These are phyloP conservation scores for Nemurella pictetii DNA, from an alignment of 2,888 invertebrate species.

Conservation along the genomic window DNA sequence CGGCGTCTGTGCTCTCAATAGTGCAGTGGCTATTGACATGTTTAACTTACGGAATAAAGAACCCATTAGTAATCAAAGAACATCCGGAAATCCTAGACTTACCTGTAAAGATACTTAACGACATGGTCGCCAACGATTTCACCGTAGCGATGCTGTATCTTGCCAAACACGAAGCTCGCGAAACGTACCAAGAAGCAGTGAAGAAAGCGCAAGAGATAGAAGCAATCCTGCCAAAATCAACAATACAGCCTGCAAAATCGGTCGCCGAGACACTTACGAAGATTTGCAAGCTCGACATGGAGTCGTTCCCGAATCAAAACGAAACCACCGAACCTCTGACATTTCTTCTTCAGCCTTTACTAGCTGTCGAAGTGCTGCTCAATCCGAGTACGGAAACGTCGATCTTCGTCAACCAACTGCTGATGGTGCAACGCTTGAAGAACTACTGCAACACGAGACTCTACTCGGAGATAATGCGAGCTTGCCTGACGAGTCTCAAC, in stretches of 20 bases:
- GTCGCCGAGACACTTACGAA: slow-evolving; percentile 64
- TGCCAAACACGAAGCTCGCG: slow-evolving; percentile 77
- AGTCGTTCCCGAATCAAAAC: slow-evolving; percentile 56
- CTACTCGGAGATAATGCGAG: slow-evolving; percentile 86
- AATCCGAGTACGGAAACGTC: slow-evolving; percentile 84
- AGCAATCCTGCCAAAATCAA: slow-evolving; percentile 6
- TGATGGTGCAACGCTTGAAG: slow-evolving; percentile 63
- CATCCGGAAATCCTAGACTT: slow-evolving; percentile 65
- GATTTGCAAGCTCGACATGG: slow-evolving; percentile 63
- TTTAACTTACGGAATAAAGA: slow-evolving; percentile 58
- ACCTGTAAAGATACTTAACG: slow-evolving; percentile 67
- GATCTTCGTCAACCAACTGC: slow-evolving; percentile 77
- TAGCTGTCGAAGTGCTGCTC: slow-evolving; percentile 81
- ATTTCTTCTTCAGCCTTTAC: slow-evolving; percentile 75
- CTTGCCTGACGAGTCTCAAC: slow-evolving; percentile 86
- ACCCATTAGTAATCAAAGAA: slow-evolving; percentile 46
- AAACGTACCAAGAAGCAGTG: slow-evolving; percentile 65
- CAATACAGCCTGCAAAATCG: background rate
- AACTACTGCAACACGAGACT: slow-evolving; percentile 76
- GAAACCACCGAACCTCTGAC: slow-evolving; percentile 67
- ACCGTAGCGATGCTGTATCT: slow-evolving; percentile 80
- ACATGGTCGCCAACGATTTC: slow-evolving; percentile 72
- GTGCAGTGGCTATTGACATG: slow-evolving; percentile 82
- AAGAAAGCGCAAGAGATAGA: slow-evolving; percentile 76
- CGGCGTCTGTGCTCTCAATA: slow-evolving; percentile 79